A percentile compares a stretch with the other conserved stretches of the same genome.
phyloP scores from a whole-genome alignment of 1,140 invertebrate species.

The Rhyacophila brunnea region DNA sequence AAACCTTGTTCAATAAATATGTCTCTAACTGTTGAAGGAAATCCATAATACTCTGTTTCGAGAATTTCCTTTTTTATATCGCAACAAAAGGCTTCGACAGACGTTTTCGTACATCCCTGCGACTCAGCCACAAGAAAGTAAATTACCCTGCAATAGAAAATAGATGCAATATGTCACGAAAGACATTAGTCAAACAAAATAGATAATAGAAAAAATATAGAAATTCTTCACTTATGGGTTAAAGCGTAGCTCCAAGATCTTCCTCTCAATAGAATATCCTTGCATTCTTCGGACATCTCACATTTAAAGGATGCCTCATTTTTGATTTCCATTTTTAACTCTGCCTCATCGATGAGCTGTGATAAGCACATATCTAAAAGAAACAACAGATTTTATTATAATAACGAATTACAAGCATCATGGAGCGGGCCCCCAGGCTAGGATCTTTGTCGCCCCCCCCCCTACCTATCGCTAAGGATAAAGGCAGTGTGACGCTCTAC shows the following conservation, averaged over 20 bases:
- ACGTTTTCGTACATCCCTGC: slow-evolving; percentile 5
- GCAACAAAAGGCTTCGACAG: slow-evolving; percentile 15
- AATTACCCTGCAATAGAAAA: slow-evolving; percentile 15
- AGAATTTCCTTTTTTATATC: slow-evolving; percentile 12
- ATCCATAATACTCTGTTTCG: slow-evolving; percentile 3
- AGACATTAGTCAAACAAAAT: too few relatives aligned
- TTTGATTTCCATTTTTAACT: background rate
- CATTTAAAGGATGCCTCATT: background rate
- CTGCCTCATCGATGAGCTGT: slow-evolving; percentile 12
- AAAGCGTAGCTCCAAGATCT: slow-evolving; percentile 13
- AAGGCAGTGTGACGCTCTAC: too few relatives aligned
- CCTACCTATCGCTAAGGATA: too few relatives aligned
- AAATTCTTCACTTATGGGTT: slow-evolving; percentile 26
- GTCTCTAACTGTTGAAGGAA: slow-evolving; percentile 7
- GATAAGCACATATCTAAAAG: slow-evolving; percentile 25
- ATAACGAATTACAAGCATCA: too few relatives aligned
- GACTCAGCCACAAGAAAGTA: slow-evolving; percentile 13
- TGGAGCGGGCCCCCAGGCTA: too few relatives aligned
- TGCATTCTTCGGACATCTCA: slow-evolving; percentile 5
- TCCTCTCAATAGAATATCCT: slow-evolving; percentile 9
- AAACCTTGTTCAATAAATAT: slow-evolving; percentile 30
- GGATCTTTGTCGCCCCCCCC: too few relatives aligned
- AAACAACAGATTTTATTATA: background rate
- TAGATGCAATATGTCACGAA: too few relatives aligned
- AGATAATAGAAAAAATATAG: too few relatives aligned